Conservation (phyloP, 1,140 invertebrate species). For the Meloidogyne exigua region DNA sequence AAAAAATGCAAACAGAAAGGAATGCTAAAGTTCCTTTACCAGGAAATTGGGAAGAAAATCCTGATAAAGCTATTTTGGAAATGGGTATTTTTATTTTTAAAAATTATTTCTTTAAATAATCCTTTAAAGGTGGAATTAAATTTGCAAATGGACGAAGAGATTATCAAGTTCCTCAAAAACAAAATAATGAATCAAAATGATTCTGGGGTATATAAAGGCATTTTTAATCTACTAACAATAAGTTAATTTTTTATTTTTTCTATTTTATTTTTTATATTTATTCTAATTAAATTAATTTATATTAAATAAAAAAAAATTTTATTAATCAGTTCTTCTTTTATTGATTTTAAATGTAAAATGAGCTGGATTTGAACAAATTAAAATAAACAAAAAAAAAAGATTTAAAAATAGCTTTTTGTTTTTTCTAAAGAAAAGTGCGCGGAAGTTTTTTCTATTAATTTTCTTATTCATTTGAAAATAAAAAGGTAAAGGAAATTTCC, state of each 20-base stretch:
- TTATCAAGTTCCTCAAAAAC: not conserved
- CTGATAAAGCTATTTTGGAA: constrained; percentile 52
- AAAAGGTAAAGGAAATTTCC: not conserved
- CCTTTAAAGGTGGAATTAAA: not conserved
- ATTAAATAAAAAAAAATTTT: not conserved
- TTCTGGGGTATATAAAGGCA: not conserved
- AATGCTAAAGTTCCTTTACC: constrained; percentile 59
- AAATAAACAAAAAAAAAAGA: not conserved
- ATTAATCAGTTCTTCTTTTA: not conserved
- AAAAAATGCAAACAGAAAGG: constrained; percentile 49
- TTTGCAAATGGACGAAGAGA: not conserved
- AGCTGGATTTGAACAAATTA: not conserved
- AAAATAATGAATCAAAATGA: constrained; percentile 1
- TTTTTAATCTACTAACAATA: not conserved
- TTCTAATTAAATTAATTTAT: not conserved
- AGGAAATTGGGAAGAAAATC: constrained; percentile 63
- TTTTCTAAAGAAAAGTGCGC: not conserved
- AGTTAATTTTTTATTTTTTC: not conserved
- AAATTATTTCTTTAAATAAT: not conserved
- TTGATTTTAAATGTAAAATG: constrained; percentile 5
- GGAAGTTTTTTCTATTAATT: not conserved
- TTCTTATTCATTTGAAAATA: not conserved
- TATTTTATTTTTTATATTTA: not conserved
- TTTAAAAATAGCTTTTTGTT: not conserved
- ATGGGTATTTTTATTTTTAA: constrained; percentile 26